Evolutionary conservation across 2,113 vertebrate species (phyloP).

Genomic region (Dendrocopos noguchii): DNA sequence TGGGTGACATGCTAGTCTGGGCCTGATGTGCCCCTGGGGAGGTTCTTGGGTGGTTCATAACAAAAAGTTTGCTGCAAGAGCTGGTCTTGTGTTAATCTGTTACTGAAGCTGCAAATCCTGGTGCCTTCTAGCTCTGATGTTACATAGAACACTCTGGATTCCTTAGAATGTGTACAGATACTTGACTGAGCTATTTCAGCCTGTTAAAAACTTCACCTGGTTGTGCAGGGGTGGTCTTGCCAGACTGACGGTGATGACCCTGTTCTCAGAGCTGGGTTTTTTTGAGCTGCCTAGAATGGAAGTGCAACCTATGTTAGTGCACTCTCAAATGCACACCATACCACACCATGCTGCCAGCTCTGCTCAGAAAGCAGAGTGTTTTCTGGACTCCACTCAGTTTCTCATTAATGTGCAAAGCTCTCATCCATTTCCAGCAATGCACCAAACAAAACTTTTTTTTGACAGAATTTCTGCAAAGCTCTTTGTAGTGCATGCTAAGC

Average conservation of each 20-base stretch:
- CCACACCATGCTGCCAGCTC: neutral
- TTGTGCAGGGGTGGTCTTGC: neutral
- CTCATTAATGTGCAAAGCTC: neutral
- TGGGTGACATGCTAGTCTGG: neutral
- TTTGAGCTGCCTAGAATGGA: neutral
- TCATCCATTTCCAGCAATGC: rapidly evolving
- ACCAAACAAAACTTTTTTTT: neutral
- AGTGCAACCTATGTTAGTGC: neutral
- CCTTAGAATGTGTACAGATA: neutral
- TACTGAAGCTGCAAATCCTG: neutral
- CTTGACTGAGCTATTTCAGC: neutral
- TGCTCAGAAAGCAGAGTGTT: neutral
- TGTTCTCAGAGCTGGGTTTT: neutral
- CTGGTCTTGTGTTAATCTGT: neutral
- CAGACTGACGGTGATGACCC: neutral
- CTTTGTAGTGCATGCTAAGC: neutral
- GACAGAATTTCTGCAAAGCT: neutral
- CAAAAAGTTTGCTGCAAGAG: neutral
- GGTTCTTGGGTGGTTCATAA: neutral
- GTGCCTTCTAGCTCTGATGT: neutral
- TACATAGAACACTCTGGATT: neutral
- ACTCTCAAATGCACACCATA: rapidly evolving
- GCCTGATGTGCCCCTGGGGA: too few species aligned
- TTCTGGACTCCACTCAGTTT: neutral
- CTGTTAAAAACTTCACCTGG: neutral